Evolutionary conservation across 2,888 invertebrate genomes (phyloP), one percentile per base, ranked within the genome.

Genomic region (Brachycybe producta): DNA sequence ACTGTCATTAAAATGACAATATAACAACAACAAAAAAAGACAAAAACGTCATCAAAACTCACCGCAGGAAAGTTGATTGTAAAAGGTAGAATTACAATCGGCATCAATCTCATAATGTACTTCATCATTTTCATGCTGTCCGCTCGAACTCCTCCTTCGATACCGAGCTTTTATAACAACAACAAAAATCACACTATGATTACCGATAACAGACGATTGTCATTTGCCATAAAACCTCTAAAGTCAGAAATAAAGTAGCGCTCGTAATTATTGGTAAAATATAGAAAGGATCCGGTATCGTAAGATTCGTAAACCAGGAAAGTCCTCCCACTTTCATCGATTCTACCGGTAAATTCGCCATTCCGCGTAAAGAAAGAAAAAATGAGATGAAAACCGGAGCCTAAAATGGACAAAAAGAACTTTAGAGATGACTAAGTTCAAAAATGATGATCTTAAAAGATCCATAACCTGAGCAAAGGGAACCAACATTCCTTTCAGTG

Each of bases 261-360:
- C 84, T 80, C 1, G 94, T 94, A 44, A 91, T 71, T 1, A 91
- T 5, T 0, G 97, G 97, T 50, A 98, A 70, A 13, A 85, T 57
- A 62, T 81, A 95, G 66, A 75, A 85, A 40, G 92, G 94, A 72
- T 98, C 98, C 2, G 84, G 75, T 8, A 87, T 66, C 1, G 94
- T 91, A 39, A 98, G 74, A 73, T 99, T 92, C 2, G 76, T 71
- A 65, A 98, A 94, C 97, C 97, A 98, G 60, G 75, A 79, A 1
- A 88, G 57, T 0, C 98, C 98, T 27, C 97, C 97, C 1, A 77
- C 72, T 55, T 77, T 75, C 75, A 97, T 75, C 63, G 91, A 91
- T 36, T 87, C 88, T 30, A 98, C 84, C 2, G 94, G 95, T 27
- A 82, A 75, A 61, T 81, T 82, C 1, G 90, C 79, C 94, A 98